phyloP scores from a whole-genome alignment of 2,113 vertebrate genomes.

The Polypterus bichir region DNA sequence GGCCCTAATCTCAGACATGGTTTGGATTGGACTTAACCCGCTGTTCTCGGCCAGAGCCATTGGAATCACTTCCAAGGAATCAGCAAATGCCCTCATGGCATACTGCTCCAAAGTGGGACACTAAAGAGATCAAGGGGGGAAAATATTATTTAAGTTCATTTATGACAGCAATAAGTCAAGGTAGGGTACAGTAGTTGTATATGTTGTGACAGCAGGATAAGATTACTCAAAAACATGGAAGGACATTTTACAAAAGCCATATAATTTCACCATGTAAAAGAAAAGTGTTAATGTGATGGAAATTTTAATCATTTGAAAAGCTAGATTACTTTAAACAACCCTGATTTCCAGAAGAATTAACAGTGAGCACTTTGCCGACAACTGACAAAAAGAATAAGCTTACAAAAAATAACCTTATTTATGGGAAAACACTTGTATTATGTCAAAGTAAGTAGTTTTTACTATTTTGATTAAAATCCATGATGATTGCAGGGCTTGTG shows the following conservation, averaged over 20 bases:
- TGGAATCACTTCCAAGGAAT: slow-evolving; percentile 86
- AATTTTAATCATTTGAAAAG: no score
- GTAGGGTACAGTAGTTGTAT: no score
- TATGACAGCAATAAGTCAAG: no score
- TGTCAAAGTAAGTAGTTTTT: neutral
- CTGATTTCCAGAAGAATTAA: no score
- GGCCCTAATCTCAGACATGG: slow-evolving; percentile 84
- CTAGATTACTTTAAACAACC: no score
- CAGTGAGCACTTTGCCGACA: neutral
- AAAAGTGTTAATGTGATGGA: no score
- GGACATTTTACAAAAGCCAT: no score
- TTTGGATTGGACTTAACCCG: slow-evolving; percentile 88
- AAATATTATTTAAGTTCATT: neutral
- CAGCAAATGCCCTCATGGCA: slow-evolving; percentile 90
- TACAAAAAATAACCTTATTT: neutral
- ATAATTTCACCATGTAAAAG: no score
- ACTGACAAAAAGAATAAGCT: neutral
- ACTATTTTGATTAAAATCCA: neutral
- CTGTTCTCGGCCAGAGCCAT: slow-evolving; percentile 92
- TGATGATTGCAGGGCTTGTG: neutral
- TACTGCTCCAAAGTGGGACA: slow-evolving; percentile 94
- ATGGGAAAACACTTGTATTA: neutral
- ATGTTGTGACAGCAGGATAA: no score
- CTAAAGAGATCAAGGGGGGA: slow-evolving; percentile 33
- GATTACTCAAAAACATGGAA: no score